Evolutionary conservation across 2,888 invertebrate species (phyloP).

Genomic region (Pharmacophagus antenor): DNA sequence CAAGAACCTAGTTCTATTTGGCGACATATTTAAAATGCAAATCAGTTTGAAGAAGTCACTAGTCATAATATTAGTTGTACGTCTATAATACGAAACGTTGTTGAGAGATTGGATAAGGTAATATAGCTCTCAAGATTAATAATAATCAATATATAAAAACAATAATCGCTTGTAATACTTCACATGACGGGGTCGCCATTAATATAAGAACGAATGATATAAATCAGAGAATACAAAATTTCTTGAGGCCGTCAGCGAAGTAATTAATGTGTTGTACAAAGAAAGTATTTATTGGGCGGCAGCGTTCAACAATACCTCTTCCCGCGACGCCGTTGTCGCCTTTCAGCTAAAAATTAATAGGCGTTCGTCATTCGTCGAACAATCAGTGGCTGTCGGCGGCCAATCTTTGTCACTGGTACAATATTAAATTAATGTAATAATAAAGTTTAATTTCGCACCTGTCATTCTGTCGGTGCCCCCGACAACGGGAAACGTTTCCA

Average conservation of each 20-base stretch:
- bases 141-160: neutral
- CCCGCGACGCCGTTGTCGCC: conserved; percentile 14
- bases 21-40: no score
- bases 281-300: conserved; percentile 24
- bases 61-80: no score
- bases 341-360: conserved; percentile 41
- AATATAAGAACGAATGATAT: neutral
- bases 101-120: no score
- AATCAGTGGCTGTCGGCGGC: conserved; percentile 36
- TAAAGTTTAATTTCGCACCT: conserved; percentile 64
- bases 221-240: conserved; percentile 4
- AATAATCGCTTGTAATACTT: neutral
- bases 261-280: conserved; percentile 23
- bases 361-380: conserved; percentile 36
- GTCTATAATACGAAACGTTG: no score
- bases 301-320: conserved; percentile 19
- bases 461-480: conserved; percentile 54
- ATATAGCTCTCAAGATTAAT: neutral
- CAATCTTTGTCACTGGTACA: conserved; percentile 41
- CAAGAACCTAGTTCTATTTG: no score
- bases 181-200: no score
- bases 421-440: conserved; percentile 54
- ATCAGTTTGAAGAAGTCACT: no score
- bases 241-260: neutral
- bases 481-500: conserved; percentile 48